Base-by-base conservation (phyloP, 2,888 invertebrate genomes). In the Pseudococcus viburni region DNA sequence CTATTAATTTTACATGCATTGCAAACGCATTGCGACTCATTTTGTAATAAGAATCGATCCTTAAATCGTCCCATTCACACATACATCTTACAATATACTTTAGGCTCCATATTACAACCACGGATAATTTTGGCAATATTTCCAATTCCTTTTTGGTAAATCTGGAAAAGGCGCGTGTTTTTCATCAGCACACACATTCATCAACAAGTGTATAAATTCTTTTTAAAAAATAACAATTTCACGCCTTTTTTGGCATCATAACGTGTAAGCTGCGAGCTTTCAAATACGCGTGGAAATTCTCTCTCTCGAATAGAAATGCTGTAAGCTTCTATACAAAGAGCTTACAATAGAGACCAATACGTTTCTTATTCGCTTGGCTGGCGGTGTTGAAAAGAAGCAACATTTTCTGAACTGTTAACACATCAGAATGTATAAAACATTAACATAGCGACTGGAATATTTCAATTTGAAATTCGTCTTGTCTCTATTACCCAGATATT, bases 401-500 rank as follows among this genome's bases (percentile, higher is more conserved):
- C 33, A 73, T 73, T 73, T 73, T 73, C 33, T 33, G 15, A 12
- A 33, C 73, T 73, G 39, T 33, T 73, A 73, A 73, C 73, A 33
- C 73, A 33, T 33, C 33, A 33, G 4, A 26, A 68, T 55, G 11
- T 33, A 33, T 73, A 73, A 73, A 73, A 73, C 33, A 73, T 73
- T 73, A 64, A 73, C 73, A 33, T 33, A 33, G 15, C 73, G 73
- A 73, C 33, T 73, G 6, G 73, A 73, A 73, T 33, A 73, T 73
- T 73, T 73, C 73, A 73, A 73, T 73, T 73, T 73, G 33, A 73
- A 73, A 73, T 73, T 73, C 73, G 73, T 73, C 73, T 33, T 73
- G 73, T 26, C 73, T 73, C 17, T 39, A 33, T n/a, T 15, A 51
- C 48, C 17, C 59, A 5, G 8, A 9, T 42, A 42, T 9, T 42